A percentile compares a stretch with the other conserved stretches of the same genome.
Evolutionary conservation across 2,113 vertebrate species (phyloP).

Genomic region (Megaleporinus macrocephalus): DNA sequence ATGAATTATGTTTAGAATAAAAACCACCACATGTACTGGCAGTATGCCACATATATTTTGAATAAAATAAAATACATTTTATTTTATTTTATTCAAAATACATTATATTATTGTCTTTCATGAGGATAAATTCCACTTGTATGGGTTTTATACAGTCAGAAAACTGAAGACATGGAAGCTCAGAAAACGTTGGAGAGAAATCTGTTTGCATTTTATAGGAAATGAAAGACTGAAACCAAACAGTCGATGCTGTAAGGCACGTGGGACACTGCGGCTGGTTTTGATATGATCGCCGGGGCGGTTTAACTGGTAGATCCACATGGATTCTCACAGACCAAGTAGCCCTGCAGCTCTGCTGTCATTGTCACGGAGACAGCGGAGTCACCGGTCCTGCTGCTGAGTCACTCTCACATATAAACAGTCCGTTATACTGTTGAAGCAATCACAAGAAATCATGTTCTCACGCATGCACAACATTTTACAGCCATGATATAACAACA

Average conservation of each 20-base stretch:
- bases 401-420: constrained; percentile 14
- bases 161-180: too few relatives aligned
- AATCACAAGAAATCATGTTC: constrained; percentile 3
- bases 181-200: too few relatives aligned
- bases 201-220: background rate
- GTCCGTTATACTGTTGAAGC: constrained; percentile 24
- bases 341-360: constrained; percentile 23
- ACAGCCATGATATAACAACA: background rate
- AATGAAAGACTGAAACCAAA: background rate
- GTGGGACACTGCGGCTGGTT: background rate
- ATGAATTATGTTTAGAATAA: too few relatives aligned
- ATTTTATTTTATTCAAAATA: too few relatives aligned
- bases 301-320: background rate
- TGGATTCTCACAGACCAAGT: constrained; percentile 23
- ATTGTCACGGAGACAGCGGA: background rate
- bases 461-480: background rate
- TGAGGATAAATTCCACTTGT: too few relatives aligned
- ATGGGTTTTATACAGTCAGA: too few relatives aligned
- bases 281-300: background rate
- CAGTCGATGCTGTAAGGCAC: background rate
- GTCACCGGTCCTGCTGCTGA: background rate
- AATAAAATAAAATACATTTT: too few relatives aligned
- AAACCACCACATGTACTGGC: too few relatives aligned
- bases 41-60: too few relatives aligned
- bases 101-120: too few relatives aligned